These are phyloP conservation scores for Pagetopsis macropterus DNA, from an alignment of 2,797 vertebrate species.

Conservation along the genomic window DNA sequence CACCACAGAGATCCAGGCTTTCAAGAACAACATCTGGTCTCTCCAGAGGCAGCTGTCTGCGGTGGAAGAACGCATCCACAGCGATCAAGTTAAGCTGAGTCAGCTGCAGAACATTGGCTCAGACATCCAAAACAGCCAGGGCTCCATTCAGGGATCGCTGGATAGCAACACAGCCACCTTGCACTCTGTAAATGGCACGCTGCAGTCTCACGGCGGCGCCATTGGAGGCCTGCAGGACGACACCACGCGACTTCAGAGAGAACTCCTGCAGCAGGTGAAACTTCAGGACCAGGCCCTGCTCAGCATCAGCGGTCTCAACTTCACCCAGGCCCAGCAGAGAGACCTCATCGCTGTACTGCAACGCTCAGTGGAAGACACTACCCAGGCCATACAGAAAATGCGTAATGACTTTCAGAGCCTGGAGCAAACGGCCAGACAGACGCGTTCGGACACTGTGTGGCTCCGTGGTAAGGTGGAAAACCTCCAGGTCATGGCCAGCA, in stretches of 20 bases:
- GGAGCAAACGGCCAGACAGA: slow-evolving; percentile 90
- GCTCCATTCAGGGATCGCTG: slow-evolving; percentile 88
- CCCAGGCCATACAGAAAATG: slow-evolving; percentile 89
- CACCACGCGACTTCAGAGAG: slow-evolving; percentile 87
- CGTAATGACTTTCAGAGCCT: slow-evolving; percentile 91
- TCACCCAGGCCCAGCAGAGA: slow-evolving; percentile 93
- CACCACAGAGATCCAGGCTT: slow-evolving; percentile 92
- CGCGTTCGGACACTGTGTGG: slow-evolving; percentile 90
- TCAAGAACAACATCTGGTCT: slow-evolving; percentile 89
- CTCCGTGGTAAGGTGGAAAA: slow-evolving; percentile 90
- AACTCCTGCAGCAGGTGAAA: slow-evolving; percentile 89
- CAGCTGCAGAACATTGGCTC: slow-evolving; percentile 89
- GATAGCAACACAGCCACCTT: slow-evolving; percentile 89
- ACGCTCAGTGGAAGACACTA: slow-evolving; percentile 90
- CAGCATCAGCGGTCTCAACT: slow-evolving; percentile 90
- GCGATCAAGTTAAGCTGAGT: slow-evolving; percentile 89
- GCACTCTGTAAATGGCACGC: slow-evolving; percentile 89
- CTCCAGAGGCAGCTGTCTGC: slow-evolving; percentile 91
- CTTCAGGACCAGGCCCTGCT: slow-evolving; percentile 87
- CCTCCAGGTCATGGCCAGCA: slow-evolving; percentile 87
- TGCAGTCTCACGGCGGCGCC: slow-evolving; percentile 87
- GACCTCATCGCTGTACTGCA: slow-evolving; percentile 87
- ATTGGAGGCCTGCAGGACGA: slow-evolving; percentile 90
- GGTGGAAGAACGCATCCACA: slow-evolving; percentile 89
- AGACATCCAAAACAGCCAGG: slow-evolving; percentile 87